Evolutionary conservation across 2,888 invertebrate genomes (phyloP).

Genomic region (Yponomeuta sedellus): DNA sequence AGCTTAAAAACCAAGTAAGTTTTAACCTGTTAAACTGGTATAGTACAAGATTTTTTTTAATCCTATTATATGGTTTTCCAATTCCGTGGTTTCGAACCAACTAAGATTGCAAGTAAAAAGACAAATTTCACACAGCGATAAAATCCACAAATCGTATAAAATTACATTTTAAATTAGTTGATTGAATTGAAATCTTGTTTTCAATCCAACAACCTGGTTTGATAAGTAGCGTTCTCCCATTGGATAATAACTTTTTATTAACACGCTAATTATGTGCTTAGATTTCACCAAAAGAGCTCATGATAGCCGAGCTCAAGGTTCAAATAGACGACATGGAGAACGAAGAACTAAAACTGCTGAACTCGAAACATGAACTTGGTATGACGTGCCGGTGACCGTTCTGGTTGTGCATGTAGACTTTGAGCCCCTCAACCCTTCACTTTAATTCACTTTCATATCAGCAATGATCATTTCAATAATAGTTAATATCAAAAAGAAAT

Average conservation of each 20-base stretch:
- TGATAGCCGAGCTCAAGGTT: constrained; percentile 86
- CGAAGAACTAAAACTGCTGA: constrained; percentile 82
- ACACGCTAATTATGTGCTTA: constrained; percentile 40
- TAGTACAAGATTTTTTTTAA: background rate
- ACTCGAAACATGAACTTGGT: constrained; percentile 65
- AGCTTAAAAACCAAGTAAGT: constrained; percentile 83
- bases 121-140: too few relatives aligned
- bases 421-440: background rate
- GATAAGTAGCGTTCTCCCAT: too few relatives aligned
- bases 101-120: too few relatives aligned
- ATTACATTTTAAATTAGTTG: too few relatives aligned
- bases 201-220: too few relatives aligned
- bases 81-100: too few relatives aligned
- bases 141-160: too few relatives aligned
- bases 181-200: too few relatives aligned
- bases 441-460: too few relatives aligned
- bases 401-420: background rate
- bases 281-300: constrained; percentile 89
- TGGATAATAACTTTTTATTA: background rate
- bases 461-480: too few relatives aligned
- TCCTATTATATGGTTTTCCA: background rate
- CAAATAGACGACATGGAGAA: constrained; percentile 91
- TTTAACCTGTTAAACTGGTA: too few relatives aligned
- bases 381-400: constrained; percentile 29
- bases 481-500: too few relatives aligned